phyloP scores from a whole-genome alignment of 1,140 invertebrate species.

The Apolygus lucorum region DNA sequence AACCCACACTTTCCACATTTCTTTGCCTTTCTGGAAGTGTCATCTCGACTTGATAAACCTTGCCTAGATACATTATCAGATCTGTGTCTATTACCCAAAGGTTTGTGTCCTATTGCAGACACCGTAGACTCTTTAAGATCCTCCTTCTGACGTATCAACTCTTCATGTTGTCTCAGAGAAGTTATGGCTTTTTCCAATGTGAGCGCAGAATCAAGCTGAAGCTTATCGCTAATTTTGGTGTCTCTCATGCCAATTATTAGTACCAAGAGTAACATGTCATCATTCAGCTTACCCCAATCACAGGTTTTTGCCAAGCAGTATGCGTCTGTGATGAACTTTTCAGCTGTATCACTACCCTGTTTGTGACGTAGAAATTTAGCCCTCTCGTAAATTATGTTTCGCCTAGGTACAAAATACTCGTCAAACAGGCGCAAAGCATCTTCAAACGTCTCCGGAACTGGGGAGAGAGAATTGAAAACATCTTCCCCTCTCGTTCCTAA shows the following conservation, averaged over 20 bases:
- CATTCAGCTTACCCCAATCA: neutral
- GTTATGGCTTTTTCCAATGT: neutral
- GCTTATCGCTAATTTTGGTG: neutral
- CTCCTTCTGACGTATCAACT: neutral
- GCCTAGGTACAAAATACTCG: no score
- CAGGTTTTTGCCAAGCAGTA: neutral
- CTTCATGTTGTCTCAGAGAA: neutral
- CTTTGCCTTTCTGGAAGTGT: neutral
- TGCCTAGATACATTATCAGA: neutral
- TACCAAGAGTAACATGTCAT: neutral
- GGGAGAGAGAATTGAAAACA: neutral
- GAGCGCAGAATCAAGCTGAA: no score
- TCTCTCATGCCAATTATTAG: neutral
- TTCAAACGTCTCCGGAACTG: neutral
- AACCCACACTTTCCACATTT: neutral
- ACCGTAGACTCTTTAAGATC: neutral
- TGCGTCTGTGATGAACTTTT: neutral
- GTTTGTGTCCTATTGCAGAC: neutral
- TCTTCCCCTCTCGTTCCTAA: neutral
- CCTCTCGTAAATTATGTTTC: no score
- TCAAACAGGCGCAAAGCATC: no score
- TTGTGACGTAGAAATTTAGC: no score
- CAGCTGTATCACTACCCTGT: no score
- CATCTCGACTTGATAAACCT: no score
- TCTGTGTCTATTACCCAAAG: neutral